A percentile compares a stretch with the other conserved stretches of the same genome.
These are phyloP conservation scores for Diachasmimorpha longicaudata DNA, from an alignment of 1,140 invertebrate genomes.

Conservation along the genomic window DNA sequence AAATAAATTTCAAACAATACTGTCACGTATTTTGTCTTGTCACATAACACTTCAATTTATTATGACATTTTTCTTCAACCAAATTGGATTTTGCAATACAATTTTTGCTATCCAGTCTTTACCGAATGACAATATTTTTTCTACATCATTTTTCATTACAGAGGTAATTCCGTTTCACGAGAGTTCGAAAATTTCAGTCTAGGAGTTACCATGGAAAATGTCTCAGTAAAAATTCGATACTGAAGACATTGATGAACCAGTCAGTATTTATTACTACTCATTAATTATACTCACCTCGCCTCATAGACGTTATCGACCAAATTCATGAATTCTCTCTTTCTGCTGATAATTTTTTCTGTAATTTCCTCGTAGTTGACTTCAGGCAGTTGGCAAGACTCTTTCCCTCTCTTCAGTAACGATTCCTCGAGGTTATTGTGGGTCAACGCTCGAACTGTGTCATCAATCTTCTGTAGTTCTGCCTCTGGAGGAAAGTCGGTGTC, in stretches of 20 bases:
- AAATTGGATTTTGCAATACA: neutral
- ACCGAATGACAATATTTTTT: too few relatives aligned
- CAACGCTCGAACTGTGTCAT: neutral
- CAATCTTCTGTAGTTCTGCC: slow-evolving; percentile 1
- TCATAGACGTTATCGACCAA: neutral
- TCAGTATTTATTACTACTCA: neutral
- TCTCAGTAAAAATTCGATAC: neutral
- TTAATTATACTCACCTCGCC: neutral
- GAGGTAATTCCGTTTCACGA: too few relatives aligned
- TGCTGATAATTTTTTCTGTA: neutral
- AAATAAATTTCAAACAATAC: neutral
- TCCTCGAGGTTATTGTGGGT: neutral
- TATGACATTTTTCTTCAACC: neutral
- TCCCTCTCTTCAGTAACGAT: neutral
- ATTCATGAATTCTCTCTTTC: neutral
- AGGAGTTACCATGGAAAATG: too few relatives aligned
- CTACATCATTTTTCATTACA: neutral
- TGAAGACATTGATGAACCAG: neutral
- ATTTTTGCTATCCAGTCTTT: too few relatives aligned
- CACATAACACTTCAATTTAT: neutral
- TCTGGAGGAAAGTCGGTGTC: neutral
- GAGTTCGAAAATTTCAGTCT: neutral
- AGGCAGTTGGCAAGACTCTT: neutral
- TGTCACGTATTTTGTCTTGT: neutral
- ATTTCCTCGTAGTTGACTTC: neutral